Base-by-base conservation (phyloP, 2,113 vertebrate species). In the Eublepharis macularius region DNA sequence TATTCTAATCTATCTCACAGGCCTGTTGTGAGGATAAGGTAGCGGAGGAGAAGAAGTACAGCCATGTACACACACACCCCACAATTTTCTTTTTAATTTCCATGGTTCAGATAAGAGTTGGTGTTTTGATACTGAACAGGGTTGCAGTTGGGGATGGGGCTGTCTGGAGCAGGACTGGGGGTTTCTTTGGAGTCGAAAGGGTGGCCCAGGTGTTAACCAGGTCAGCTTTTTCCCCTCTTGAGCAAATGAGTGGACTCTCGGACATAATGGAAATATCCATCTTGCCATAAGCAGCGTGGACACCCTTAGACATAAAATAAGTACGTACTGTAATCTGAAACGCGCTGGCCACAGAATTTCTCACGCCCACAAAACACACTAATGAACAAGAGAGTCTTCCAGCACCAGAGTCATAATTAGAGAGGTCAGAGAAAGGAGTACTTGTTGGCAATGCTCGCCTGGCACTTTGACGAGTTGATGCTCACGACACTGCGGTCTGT, bases 371-470 rank as follows among this genome's bases (percentile, higher is more conserved):
- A 75, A 83, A 68, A 54, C 69, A 39, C 79, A 76, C 43, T 24
- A 32, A 76, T n/a, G 45, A 57, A 76, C 43, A 81, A 80, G 77
- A 49, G n/a, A 63, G 45, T 49, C 77, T 75, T 81, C 79, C 78
- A 86, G 29, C 34, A 54, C 13, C 69, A 45, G 39, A 29, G n/a
- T 19, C 32, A 4, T 24, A 29, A 69, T 17, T n/a, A 69, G 72
- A 32, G 26, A 12, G 57, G 36, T 14, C 17, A 74, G 41, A 83
- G 36, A 83, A 87, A 80, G 24, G 39, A 26, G n/a, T 0, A 0
- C 4, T 54, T 32, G n/a, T 2, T 17, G 76, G 45, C 84, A 83
- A 2, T 7, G 21, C 68, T 36, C 0, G 0, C 51, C 60, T 75
- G 3, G 1, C 1, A 1, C 24, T 63, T 32, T 73, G 39, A 73